Base-by-base conservation (phyloP, 1,140 invertebrate species). In the Anadara kagoshimensis region DNA sequence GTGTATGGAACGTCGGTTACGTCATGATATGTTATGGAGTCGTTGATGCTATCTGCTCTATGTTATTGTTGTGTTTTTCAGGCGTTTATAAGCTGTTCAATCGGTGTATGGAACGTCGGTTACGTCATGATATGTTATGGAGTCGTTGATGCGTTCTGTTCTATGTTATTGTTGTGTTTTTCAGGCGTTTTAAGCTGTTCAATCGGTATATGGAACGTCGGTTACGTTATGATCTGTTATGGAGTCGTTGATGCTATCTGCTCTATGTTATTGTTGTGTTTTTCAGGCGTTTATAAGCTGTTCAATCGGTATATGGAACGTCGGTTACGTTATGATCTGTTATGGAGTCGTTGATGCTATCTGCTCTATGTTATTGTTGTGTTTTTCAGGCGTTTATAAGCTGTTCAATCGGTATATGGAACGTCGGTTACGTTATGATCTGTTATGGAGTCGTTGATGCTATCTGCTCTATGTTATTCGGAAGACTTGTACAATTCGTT, bases 101-200 rank as follows among this genome's bases (percentile, higher is more conserved):
- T 97, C 77, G 96, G 96, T 26, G 94, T 98, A 44, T 93, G 95
- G 78, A 93, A 93, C 71, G 96, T 99, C n/a, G 97, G 97, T 57
- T 98, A 96, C 86, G 96, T 98, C 8, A 96, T 98, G 94, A 97
- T 98, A 80, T 97, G 95, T 85, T 98, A 98, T 86, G 97, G 97
- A 4, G 94, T 97, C 0, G 95, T 95, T 1, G 97, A 98, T 87
- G 96, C 96, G 0, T 89, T 95, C 8, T 96, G 95, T 85, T 97
- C 95, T n/a, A n/a, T n/a, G n/a, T n/a, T n/a, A n/a, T n/a, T n/a
- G n/a, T n/a, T n/a, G n/a, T n/a, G n/a, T n/a, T n/a, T n/a, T n/a
- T n/a, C n/a, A n/a, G n/a, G n/a, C n/a, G n/a, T n/a, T n/a, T n/a
- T n/a, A n/a, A n/a, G n/a, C n/a, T n/a, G n/a, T n/a, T n/a, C 95